These are phyloP conservation scores for Melanocharis versteri DNA, from an alignment of 2,113 vertebrate genomes.

Conservation along the genomic window DNA sequence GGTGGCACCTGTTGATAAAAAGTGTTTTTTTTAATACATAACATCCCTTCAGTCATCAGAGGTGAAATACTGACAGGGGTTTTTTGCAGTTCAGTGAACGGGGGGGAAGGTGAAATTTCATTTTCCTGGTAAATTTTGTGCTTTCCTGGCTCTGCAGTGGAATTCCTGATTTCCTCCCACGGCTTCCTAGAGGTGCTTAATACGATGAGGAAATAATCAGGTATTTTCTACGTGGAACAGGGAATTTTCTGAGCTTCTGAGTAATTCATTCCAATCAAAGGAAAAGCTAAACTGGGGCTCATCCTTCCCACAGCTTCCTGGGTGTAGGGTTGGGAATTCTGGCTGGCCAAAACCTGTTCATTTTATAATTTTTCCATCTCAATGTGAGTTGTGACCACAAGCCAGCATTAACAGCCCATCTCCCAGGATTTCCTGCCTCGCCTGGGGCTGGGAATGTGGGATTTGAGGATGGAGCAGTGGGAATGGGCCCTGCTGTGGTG, in stretches of 20 bases:
- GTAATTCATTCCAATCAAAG: not conserved
- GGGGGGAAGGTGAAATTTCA: not conserved
- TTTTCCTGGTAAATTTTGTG: not conserved
- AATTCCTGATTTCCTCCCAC: not conserved
- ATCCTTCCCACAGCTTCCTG: not conserved
- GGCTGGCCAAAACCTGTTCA: not conserved
- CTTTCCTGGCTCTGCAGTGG: not conserved
- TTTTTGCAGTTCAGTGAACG: not conserved
- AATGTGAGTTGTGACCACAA: not conserved
- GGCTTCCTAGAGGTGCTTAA: not conserved
- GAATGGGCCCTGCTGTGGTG: not conserved
- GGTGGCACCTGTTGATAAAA: not conserved
- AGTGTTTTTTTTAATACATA: fast-evolving
- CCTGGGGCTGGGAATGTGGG: not conserved
- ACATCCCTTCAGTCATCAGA: not conserved
- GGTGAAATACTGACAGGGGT: not conserved
- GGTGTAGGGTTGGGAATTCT: not conserved
- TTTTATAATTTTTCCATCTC: not conserved
- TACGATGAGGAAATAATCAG: not conserved
- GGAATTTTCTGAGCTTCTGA: not conserved
- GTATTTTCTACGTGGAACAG: fast-evolving
- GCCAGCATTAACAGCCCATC: not conserved
- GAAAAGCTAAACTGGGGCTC: not conserved
- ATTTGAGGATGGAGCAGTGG: not conserved
- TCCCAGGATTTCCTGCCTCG: not conserved